phyloP scores from a whole-genome alignment of 1,140 invertebrate genomes.

The Andrena cerasifolii region DNA sequence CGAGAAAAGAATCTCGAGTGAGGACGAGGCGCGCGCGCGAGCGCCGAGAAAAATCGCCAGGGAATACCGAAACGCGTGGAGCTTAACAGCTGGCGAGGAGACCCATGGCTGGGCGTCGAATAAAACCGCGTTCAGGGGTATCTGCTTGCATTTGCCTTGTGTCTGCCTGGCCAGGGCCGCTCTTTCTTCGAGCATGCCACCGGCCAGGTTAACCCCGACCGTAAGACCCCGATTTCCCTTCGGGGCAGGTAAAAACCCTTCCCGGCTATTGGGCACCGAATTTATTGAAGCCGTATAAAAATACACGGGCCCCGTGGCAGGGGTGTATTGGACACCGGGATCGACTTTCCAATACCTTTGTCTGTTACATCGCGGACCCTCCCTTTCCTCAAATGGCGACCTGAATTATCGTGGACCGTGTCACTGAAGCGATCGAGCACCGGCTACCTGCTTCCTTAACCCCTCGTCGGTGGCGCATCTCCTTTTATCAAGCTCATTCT shows the following conservation, averaged over 20 bases:
- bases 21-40: constrained; percentile 10
- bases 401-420: too few species aligned
- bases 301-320: too few species aligned
- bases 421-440: too few species aligned
- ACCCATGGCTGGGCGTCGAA: not conserved
- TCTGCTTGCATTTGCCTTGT: too few species aligned
- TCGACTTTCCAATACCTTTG: not conserved
- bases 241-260: constrained; percentile 1
- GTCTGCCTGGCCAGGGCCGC: too few species aligned
- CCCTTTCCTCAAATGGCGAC: too few species aligned
- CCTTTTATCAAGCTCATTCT: too few species aligned
- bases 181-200: too few species aligned
- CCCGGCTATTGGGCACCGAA: rapidly evolving
- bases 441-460: too few species aligned
- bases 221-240: not conserved
- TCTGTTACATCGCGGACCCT: not conserved
- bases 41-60: constrained; percentile 35
- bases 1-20: constrained; percentile 55
- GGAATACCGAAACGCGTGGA: not conserved
- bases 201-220: not conserved
- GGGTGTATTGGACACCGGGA: not conserved
- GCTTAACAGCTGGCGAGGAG: not conserved
- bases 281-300: not conserved
- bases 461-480: too few species aligned
- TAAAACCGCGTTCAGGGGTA: not conserved